Base-by-base conservation (phyloP, 2,888 invertebrate genomes). In the Pardosa pseudoannulata region DNA sequence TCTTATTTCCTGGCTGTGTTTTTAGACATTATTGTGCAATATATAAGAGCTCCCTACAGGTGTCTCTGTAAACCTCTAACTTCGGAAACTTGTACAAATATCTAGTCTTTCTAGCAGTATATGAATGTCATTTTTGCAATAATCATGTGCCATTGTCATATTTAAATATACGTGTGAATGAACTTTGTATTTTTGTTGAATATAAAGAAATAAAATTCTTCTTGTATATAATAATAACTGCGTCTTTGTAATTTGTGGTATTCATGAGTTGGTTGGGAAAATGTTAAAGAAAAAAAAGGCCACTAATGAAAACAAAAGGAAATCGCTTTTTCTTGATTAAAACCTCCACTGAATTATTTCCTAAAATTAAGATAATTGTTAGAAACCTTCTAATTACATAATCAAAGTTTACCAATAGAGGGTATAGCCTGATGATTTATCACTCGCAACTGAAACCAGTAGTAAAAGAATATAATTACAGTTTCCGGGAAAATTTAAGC, bases 131-230 rank as follows among this genome's bases (percentile, higher is more conserved):
- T 71, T 80, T n/a, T 87, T 76, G 71, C 79, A 78, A 80, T 87
- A 80, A 72, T 80, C 71, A 79, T 79, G 87, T 87, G 87, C 87
- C 87, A 80, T 87, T 87, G 80, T 86, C 85, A 86, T 79, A 86
- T 79, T 85, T 71, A 71, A 76, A 80, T 87, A 79, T 79, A 87
- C 79, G 87, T 87, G 79, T 87, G 87, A 75, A 87, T 79, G 80
- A 76, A 87, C 79, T 87, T 87, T 87, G 87, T 87, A 87, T 87
- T 87, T 86, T 80, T 87, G 87, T 87, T 87, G 87, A 87, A 80
- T 71, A 87, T 76, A 80, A 80, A 74, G 80, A 76, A 87, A 87
- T 87, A 87, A 87, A 87, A 86, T 76, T 87, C 76, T 75, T 87
- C 76, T 80, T 87, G 79, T 87, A 87, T 56, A 87, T 87, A 87